A percentile compares a stretch with the other conserved stretches of the same genome.
phyloP scores from a whole-genome alignment of 35 echinoderm and acorn worm species.

The Stichopus chloronotus region DNA sequence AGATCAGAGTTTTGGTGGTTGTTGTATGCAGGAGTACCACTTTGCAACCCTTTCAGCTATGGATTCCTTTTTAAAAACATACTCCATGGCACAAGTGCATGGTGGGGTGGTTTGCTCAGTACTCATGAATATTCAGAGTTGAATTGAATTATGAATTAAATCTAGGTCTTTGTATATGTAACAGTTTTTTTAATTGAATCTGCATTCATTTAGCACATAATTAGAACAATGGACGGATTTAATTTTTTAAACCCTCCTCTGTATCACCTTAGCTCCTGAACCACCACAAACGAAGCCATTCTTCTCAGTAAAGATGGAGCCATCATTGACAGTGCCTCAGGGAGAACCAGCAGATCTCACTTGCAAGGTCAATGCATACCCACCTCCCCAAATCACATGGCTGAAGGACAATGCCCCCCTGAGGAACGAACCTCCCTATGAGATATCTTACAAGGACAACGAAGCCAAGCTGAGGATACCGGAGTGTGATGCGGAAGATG shows the following conservation, averaged over 20 bases:
- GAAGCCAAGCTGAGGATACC: slow-evolving; percentile 64
- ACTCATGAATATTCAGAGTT: too few relatives aligned
- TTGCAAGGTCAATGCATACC: slow-evolving; percentile 67
- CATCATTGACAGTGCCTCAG: slow-evolving; percentile 48
- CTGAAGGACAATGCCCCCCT: slow-evolving; percentile 67
- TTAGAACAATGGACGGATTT: not conserved
- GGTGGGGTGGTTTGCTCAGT: too few relatives aligned
- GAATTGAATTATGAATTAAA: too few relatives aligned
- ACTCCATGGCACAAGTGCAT: too few relatives aligned
- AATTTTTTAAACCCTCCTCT: not conserved
- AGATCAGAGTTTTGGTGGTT: too few relatives aligned
- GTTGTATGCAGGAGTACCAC: too few relatives aligned
- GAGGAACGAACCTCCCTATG: slow-evolving; percentile 61
- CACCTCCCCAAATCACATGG: slow-evolving; percentile 68
- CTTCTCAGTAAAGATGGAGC: slow-evolving; percentile 27
- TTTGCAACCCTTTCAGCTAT: too few relatives aligned
- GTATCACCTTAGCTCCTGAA: slow-evolving; percentile 32
- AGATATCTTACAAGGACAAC: slow-evolving; percentile 51
- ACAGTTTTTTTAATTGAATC: not conserved
- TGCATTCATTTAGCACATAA: not conserved
- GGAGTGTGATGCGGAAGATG: slow-evolving; percentile 69
- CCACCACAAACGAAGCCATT: slow-evolving; percentile 55
- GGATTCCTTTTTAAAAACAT: too few relatives aligned
- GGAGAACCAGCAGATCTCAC: slow-evolving; percentile 54
- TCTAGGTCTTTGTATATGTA: too few relatives aligned